phyloP scores from a whole-genome alignment of 2,888 invertebrate genomes.

The Acanthosoma haemorrhoidale region DNA sequence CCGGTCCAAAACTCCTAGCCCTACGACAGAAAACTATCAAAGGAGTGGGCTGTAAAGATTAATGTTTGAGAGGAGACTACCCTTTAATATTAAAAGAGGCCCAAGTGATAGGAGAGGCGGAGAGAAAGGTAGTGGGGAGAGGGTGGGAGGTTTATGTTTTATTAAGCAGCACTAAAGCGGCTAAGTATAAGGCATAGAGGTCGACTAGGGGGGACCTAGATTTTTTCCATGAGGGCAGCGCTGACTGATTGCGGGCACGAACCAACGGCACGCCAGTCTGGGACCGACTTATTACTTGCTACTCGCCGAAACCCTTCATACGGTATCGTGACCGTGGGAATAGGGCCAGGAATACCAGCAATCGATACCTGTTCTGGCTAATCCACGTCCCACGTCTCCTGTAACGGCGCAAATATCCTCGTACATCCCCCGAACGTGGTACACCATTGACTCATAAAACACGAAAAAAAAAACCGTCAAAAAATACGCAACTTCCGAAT shows the following conservation, averaged over 20 bases:
- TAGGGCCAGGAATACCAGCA: neutral
- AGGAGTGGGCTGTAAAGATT: neutral
- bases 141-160: constrained; percentile 1
- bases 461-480: no score
- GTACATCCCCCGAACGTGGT: no score
- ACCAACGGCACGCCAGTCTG: neutral
- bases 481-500: no score
- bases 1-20: no score
- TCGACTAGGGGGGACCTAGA: neutral
- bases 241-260: neutral
- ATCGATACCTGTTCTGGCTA: neutral
- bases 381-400: neutral
- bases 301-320: constrained; percentile 2
- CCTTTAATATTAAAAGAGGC: neutral
- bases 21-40: neutral
- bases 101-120: neutral
- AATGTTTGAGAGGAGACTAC: neutral
- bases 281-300: neutral
- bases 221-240: neutral
- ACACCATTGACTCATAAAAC: no score
- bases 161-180: neutral
- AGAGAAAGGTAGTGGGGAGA: neutral
- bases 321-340: neutral
- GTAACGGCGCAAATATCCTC: no score
- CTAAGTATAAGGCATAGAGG: neutral